These are phyloP conservation scores for Amazona ochrocephala DNA, from an alignment of 2,797 vertebrate species.

Conservation along the genomic window DNA sequence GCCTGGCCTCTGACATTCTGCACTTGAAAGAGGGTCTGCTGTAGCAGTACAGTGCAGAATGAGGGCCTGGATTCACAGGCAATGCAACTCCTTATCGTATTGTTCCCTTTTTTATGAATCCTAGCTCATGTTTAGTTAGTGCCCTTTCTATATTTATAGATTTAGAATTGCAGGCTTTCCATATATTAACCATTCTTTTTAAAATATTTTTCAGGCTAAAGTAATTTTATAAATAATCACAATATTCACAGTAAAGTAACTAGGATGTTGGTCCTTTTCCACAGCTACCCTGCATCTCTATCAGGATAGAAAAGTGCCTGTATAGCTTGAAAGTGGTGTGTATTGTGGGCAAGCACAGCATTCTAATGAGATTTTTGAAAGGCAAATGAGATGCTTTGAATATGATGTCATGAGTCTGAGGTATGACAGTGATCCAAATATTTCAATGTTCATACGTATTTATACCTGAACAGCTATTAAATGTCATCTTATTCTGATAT, in stretches of 20 bases:
- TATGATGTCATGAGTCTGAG: background rate
- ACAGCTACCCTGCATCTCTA: background rate
- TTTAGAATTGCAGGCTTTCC: background rate
- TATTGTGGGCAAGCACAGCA: background rate
- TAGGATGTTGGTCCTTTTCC: background rate
- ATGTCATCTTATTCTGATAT: background rate
- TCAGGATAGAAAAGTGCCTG: background rate
- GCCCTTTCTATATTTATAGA: background rate
- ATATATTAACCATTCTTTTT: background rate
- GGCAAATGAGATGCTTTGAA: background rate
- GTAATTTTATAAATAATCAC: background rate
- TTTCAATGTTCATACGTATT: background rate
- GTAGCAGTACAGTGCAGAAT: background rate
- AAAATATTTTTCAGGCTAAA: background rate
- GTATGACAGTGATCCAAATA: background rate
- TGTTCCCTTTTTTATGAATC: background rate
- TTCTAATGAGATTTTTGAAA: background rate
- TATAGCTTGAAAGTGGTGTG: background rate
- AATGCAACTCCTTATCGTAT: background rate
- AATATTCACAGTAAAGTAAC: background rate
- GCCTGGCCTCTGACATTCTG: background rate
- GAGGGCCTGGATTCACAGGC: background rate
- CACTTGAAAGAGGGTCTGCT: background rate
- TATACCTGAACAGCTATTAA: background rate
- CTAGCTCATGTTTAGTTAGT: background rate